A percentile compares a stretch with the other conserved stretches of the same genome.
Conservation (phyloP, 2,888 invertebrate genomes). For the Dioctria rufipes region DNA sequence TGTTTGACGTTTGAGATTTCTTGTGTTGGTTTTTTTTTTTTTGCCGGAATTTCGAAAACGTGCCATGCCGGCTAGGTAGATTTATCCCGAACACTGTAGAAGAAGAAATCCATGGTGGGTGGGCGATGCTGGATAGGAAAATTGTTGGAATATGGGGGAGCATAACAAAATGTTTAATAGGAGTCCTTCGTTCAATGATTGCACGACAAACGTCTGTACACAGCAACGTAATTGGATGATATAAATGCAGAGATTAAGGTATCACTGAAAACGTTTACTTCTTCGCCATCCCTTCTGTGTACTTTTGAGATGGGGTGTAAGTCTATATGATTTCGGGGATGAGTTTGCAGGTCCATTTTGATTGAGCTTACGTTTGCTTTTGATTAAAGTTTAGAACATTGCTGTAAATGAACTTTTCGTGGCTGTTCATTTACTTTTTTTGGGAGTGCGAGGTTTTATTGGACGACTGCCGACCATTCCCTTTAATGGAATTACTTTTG, state of each 20-base stretch:
- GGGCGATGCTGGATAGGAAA: neutral
- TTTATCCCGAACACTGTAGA: neutral
- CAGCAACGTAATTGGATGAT: conserved; percentile 56
- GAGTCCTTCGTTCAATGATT: conserved; percentile 52
- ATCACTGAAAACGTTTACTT: conserved; percentile 41
- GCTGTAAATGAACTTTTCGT: conserved; percentile 44
- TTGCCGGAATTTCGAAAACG: conserved; percentile 33
- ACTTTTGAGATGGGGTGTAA: neutral
- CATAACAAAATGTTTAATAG: conserved; percentile 48
- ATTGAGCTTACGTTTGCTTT: conserved; percentile 49
- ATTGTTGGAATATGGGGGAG: conserved; percentile 5
- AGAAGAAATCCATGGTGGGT: neutral
- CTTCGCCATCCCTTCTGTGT: neutral
- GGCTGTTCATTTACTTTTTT: conserved; percentile 42
- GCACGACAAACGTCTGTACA: conserved; percentile 52
- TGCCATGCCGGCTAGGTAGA: neutral
- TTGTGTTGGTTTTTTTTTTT: conserved; percentile 41
- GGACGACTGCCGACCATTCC: conserved; percentile 20
- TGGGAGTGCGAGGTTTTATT: conserved; percentile 7
- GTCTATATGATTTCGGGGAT: conserved; percentile 4
- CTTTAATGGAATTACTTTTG: conserved; percentile 51
- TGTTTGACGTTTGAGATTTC: conserved; percentile 47
- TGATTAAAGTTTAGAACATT: conserved; percentile 52
- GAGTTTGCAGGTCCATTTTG: conserved; percentile 41
- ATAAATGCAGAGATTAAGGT: conserved; percentile 58